Percentiles rank a stretch among this genome's conserved stretches.
Evolutionary conservation across 2,888 invertebrate genomes (phyloP).

Genomic region (Luperina nickerlii): DNA sequence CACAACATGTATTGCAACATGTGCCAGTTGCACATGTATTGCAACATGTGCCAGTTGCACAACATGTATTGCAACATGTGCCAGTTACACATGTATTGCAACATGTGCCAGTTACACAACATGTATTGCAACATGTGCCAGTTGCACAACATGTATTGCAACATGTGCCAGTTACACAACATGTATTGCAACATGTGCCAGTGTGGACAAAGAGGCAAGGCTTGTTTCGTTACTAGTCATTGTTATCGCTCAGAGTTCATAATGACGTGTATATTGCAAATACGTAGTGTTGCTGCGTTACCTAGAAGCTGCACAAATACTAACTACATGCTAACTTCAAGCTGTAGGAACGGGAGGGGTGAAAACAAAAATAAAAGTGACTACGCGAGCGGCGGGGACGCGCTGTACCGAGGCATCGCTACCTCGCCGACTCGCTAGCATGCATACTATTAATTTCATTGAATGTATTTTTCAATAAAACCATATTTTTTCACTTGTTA

Average conservation of each 20-base stretch:
- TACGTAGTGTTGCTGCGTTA: constrained; percentile 35
- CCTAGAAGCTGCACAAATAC: constrained; percentile 66
- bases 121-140: not conserved
- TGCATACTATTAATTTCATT: constrained; percentile 86
- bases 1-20: constrained; percentile 1
- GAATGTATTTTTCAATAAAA: constrained; percentile 89
- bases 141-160: not conserved
- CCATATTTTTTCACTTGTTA: constrained; percentile 89
- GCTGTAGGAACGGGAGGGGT: constrained; percentile 72
- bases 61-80: constrained; percentile 1
- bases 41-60: not conserved
- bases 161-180: not conserved
- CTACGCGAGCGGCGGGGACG: constrained; percentile 69
- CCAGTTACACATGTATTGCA: not conserved
- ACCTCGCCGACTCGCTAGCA: constrained; percentile 75
- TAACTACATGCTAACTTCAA: constrained; percentile 78
- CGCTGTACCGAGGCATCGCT: constrained; percentile 58
- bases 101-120: not conserved
- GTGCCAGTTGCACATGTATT: not conserved
- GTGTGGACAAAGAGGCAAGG: not conserved
- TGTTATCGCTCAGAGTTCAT: not conserved
- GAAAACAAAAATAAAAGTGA: constrained; percentile 79
- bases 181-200: not conserved
- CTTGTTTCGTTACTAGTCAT: not conserved
- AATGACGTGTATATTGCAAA: not conserved